These are phyloP conservation scores for Channa striata DNA, from an alignment of 2,797 vertebrate species.

Conservation along the genomic window DNA sequence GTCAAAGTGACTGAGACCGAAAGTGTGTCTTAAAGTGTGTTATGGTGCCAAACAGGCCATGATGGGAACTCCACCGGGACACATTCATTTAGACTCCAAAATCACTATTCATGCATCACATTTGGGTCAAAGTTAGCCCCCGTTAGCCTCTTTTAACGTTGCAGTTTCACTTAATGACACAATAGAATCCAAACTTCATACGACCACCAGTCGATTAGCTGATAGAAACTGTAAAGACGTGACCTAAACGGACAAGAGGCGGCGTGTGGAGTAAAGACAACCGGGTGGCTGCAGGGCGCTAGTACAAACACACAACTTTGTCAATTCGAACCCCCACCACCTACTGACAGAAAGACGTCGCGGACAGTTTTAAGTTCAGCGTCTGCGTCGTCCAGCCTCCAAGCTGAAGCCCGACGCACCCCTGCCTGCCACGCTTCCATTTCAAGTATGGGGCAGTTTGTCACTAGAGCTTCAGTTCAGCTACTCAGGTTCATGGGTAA, in stretches of 20 bases:
- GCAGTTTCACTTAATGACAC: neutral
- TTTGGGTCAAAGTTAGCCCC: constrained; percentile 62
- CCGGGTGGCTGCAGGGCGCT: too few species aligned
- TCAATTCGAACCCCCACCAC: neutral
- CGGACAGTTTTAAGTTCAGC: too few species aligned
- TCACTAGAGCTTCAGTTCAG: constrained; percentile 84
- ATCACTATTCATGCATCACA: constrained; percentile 31
- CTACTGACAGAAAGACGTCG: neutral
- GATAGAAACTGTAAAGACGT: too few species aligned
- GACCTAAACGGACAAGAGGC: too few species aligned
- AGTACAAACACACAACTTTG: neutral
- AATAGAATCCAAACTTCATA: neutral
- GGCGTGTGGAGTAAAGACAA: too few species aligned
- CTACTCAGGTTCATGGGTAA: constrained; percentile 86
- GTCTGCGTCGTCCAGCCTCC: constrained; percentile 1
- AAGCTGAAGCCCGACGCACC: neutral
- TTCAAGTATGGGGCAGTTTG: constrained; percentile 95
- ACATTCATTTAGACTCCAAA: constrained; percentile 35
- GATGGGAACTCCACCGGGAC: constrained; percentile 48
- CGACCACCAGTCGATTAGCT: too few species aligned
- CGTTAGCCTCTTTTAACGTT: constrained; percentile 30
- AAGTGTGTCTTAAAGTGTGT: constrained; percentile 70
- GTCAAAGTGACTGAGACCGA: constrained; percentile 48
- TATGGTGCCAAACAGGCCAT: constrained; percentile 42
- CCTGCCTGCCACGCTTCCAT: constrained; percentile 71